Base-by-base conservation (phyloP, 1,140 invertebrate species). In the Anastatus disparis region DNA sequence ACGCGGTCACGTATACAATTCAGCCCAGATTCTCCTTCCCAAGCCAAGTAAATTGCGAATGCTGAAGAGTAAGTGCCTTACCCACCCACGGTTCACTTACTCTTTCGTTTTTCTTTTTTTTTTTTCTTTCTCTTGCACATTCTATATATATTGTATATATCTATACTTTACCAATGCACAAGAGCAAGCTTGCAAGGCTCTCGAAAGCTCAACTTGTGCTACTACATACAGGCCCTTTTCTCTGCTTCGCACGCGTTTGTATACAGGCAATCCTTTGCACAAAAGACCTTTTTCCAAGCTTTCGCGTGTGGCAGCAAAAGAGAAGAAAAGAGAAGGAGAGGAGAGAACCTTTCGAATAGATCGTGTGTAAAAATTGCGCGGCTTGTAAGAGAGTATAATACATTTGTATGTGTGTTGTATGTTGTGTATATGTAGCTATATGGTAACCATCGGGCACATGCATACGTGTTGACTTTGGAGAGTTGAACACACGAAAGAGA, bases 1-100 rank as follows among this genome's bases (percentile, higher is more conserved):
- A n/a, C 38, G 29, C 46, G 35, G 56, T 62, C 56, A 69, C 66
- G 56, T 69, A 69, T 69, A 61, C 46, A 53, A 68, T 61, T 53
- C 46, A n/a, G 44, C 46, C 24, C 20, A 53, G 55, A 66, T 55
- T 70, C 64, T n/a, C n/a, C n/a, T n/a, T n/a, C n/a, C n/a, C 29
- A 15, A 7, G 27, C 20, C 24, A 56, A 56, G 29, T 56, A 56
- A 56, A 56, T 56, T 56, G n/a, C 53, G 15, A 56, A 35, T 56
- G 17, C 27, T 17, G 29, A 31, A 22, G 29, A 29, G 27, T 31
- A 55, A 55, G 27, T 17, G n/a, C 2, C 27, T 3, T 27, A 24
- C 13, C 17, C 3, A 7, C 10, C 15, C 44, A n/a, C n/a, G n/a
- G n/a, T n/a, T n/a, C n/a, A n/a, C n/a, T n/a, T n/a, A n/a, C n/a